phyloP scores from a whole-genome alignment of 1,140 invertebrate species.

The Halesus radiatus region DNA sequence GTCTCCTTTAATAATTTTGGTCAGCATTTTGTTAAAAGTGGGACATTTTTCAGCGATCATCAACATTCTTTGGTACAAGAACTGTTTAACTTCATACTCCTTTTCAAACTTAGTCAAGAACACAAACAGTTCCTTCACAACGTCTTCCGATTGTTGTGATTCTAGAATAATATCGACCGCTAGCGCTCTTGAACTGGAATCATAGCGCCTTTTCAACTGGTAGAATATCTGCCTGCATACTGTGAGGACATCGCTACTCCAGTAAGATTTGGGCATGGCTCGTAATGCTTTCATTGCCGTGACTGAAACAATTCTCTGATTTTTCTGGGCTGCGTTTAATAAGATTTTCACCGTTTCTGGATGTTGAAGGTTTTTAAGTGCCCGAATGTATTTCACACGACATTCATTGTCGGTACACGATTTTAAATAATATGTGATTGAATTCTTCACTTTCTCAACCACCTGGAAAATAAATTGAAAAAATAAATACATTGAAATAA shows the following conservation, averaged over 20 bases:
- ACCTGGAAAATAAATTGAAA: slow-evolving; percentile 58
- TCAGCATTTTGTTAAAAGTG: slow-evolving; percentile 66
- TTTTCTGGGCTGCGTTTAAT: slow-evolving; percentile 69
- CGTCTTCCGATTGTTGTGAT: slow-evolving; percentile 69
- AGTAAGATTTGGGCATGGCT: slow-evolving; percentile 67
- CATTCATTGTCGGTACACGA: slow-evolving; percentile 72
- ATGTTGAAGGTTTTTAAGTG: slow-evolving; percentile 77
- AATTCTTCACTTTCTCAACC: slow-evolving; percentile 68
- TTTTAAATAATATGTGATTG: slow-evolving; percentile 68
- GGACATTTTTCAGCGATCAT: slow-evolving; percentile 72
- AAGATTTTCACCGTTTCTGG: slow-evolving; percentile 72
- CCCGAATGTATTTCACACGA: slow-evolving; percentile 75
- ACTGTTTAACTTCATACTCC: slow-evolving; percentile 78
- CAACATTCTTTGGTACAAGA: slow-evolving; percentile 75
- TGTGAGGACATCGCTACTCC: slow-evolving; percentile 67
- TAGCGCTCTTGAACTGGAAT: slow-evolving; percentile 80
- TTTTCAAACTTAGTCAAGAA: slow-evolving; percentile 71
- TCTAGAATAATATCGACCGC: slow-evolving; percentile 82
- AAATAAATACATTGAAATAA: slow-evolving; percentile 15
- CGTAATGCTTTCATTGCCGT: slow-evolving; percentile 78
- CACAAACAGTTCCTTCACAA: slow-evolving; percentile 70
- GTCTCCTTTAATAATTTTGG: slow-evolving; percentile 62
- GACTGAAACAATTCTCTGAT: slow-evolving; percentile 70
- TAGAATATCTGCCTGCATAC: slow-evolving; percentile 75
- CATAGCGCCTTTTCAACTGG: slow-evolving; percentile 74